A percentile compares a stretch with the other conserved stretches of the same genome.
These are phyloP conservation scores for Arothron firmamentum DNA, from an alignment of 2,113 vertebrate genomes.

Conservation along the genomic window DNA sequence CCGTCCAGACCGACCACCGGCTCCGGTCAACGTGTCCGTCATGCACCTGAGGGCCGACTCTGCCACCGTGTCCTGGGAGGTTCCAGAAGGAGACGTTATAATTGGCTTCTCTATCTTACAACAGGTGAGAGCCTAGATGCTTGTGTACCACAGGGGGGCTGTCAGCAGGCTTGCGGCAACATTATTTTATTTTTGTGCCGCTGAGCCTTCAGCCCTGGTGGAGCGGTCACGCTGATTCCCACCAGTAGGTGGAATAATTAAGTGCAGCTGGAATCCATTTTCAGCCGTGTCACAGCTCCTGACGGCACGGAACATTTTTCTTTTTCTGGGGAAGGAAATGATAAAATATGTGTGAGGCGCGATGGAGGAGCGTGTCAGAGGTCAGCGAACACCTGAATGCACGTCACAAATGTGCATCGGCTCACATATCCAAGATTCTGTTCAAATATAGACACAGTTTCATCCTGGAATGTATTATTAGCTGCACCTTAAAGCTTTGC, in stretches of 20 bases:
- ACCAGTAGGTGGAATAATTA: slow-evolving; percentile 5
- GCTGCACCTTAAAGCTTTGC: slow-evolving; percentile 2
- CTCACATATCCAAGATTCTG: slow-evolving; percentile 1
- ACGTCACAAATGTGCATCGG: background rate
- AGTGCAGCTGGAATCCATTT: slow-evolving; percentile 18
- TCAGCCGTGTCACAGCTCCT: background rate
- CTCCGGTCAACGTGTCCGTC: slow-evolving; percentile 95
- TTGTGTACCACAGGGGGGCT: background rate
- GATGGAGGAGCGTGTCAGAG: background rate
- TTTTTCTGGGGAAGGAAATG: background rate
- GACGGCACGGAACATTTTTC: background rate
- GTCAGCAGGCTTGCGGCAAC: background rate
- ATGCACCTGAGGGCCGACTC: slow-evolving; percentile 93
- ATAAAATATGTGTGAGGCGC: background rate
- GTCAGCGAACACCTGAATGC: background rate
- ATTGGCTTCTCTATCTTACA: slow-evolving; percentile 97
- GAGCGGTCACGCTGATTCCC: slow-evolving; percentile 7
- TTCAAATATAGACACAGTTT: slow-evolving; percentile 16
- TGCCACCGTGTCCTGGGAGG: slow-evolving; percentile 94
- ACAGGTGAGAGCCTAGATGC: slow-evolving; percentile 77
- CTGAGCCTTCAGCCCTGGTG: slow-evolving; percentile 9
- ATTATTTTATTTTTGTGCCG: slow-evolving; percentile 6
- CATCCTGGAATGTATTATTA: slow-evolving; percentile 2
- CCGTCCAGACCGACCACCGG: slow-evolving; percentile 84
- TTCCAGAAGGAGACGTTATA: slow-evolving; percentile 93